Evolutionary conservation across 2,888 invertebrate genomes (phyloP), one percentile per base, ranked within the genome.

Genomic region (Lamellibrachia satsuma): DNA sequence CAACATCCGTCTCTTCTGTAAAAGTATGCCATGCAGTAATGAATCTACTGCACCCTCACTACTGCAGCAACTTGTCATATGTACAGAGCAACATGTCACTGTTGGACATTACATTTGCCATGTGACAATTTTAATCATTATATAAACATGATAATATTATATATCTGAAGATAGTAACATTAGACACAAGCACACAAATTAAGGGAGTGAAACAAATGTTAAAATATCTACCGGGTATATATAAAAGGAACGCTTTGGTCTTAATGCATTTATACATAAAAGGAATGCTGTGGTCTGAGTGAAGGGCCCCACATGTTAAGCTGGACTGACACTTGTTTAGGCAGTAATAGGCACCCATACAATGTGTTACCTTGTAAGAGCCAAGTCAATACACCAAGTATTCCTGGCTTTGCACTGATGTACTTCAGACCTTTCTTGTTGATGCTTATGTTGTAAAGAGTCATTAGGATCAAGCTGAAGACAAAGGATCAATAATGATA

Each of bases 381-480:
- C 95, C 95, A 95, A 3, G 94, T 94, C 52, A 95, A 92, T 8
- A 95, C 93, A 1, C 94, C 93, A 60, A 95, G 91, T 1, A 95
- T 93, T 1, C 94, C 95, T 90, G 94, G 93, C 93, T 95, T 95
- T 52, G 94, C 93, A 90, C 94, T 94, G 52, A 96, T 93, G 90
- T 94, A 95, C 92, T 94, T 94, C 51, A 95, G 93, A 3, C 95
- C 96, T 92, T 95, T 96, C 93, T 95, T 95, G 93, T 95, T 96
- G 92, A 96, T 95, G 92, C 95, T 95, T 55, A 95, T 91, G 93
- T 96, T 96, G 93, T 95, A 96, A 90, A 96, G 92, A 7, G 94
- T 93, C 96, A 95, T 96, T 92, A 95, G 90, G 91, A 95, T 94
- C 92, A 96, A 93, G 90, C 96, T 96, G 94, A 7, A 94, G 27